A percentile compares a stretch with the other conserved stretches of the same genome.
phyloP scores from a whole-genome alignment of 2,888 invertebrate genomes.

The Oligia fasciuncula region DNA sequence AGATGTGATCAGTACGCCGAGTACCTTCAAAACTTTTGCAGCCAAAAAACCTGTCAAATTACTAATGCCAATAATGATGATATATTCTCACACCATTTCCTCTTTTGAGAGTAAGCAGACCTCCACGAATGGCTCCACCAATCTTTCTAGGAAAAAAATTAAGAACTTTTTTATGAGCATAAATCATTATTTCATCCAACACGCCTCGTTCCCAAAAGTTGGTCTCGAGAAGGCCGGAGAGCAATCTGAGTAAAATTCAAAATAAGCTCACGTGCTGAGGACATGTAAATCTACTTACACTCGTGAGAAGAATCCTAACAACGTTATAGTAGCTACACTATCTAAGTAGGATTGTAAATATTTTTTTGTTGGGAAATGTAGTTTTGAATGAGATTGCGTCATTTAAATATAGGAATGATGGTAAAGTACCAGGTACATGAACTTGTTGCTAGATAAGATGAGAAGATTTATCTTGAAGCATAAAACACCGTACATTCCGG shows the following conservation, averaged over 20 bases:
- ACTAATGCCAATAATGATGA: constrained; percentile 47
- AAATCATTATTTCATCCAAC: constrained; percentile 69
- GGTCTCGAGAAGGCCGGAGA: constrained; percentile 67
- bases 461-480: neutral
- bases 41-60: constrained; percentile 1
- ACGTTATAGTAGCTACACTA: constrained; percentile 70
- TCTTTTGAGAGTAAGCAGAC: constrained; percentile 33
- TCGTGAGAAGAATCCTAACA: constrained; percentile 80
- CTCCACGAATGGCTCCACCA: constrained; percentile 36
- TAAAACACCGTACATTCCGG: neutral
- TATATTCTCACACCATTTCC: constrained; percentile 31
- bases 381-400: constrained; percentile 42
- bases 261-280: constrained; percentile 85
- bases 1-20: neutral
- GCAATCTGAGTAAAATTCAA: constrained; percentile 83
- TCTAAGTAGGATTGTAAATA: constrained; percentile 62
- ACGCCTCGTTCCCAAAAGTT: constrained; percentile 65
- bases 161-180: constrained; percentile 59
- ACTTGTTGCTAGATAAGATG: neutral
- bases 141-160: constrained; percentile 40
- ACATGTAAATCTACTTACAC: constrained; percentile 88
- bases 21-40: neutral
- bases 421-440: neutral
- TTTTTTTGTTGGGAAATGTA: constrained; percentile 45
- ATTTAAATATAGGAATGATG: constrained; percentile 14